Conservation (phyloP, 2,888 invertebrate species). For the Therioaphis trifolii region DNA sequence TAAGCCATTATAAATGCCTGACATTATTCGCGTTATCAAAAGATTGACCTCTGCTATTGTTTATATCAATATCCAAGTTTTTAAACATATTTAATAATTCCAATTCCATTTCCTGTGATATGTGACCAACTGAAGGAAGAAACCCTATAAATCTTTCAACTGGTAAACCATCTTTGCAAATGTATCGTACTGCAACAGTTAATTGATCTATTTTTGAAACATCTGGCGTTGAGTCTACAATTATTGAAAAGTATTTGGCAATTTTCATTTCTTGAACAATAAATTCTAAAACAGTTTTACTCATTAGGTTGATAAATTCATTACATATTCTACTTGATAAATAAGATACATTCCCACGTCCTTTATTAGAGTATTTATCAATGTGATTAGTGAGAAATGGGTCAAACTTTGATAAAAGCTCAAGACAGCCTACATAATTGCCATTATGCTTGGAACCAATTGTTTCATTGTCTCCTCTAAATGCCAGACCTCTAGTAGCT, state of each 20-base stretch:
- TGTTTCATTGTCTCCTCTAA: slow-evolving; percentile 66
- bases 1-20: slow-evolving; percentile 46
- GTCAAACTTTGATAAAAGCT: slow-evolving; percentile 49
- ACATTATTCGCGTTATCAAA: slow-evolving; percentile 20
- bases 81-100: background rate
- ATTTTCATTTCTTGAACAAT: slow-evolving; percentile 6
- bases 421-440: slow-evolving; percentile 66
- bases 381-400: slow-evolving; percentile 64
- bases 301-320: background rate
- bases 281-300: background rate
- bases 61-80: slow-evolving; percentile 5
- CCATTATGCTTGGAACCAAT: slow-evolving; percentile 66
- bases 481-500: slow-evolving; percentile 65
- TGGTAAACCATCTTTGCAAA: background rate
- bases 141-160: slow-evolving; percentile 4
- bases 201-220: background rate
- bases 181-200: background rate
- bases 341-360: background rate
- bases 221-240: slow-evolving; percentile 10
- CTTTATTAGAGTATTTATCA: no score
- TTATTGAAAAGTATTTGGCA: slow-evolving; percentile 10
- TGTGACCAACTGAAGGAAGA: slow-evolving; percentile 12
- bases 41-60: background rate
- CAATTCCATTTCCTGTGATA: background rate
- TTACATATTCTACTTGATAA: slow-evolving; percentile 8